Evolutionary conservation across 2,888 invertebrate species (phyloP).

Genomic region (Chalcosyrphus nemorum): DNA sequence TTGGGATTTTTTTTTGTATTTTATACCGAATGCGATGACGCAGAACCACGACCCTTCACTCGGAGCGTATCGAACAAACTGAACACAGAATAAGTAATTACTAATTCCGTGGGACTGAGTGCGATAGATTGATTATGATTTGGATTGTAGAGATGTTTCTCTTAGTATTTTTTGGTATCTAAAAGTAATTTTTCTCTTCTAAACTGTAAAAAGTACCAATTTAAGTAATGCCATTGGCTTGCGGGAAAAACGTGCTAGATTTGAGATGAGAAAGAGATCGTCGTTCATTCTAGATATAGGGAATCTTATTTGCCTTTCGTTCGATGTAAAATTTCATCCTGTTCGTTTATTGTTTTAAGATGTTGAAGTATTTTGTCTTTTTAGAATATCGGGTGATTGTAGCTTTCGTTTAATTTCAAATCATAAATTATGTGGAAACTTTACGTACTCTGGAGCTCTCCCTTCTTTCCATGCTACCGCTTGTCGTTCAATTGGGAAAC

Average conservation of each 20-base stretch:
- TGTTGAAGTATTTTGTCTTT: no score
- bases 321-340: no score
- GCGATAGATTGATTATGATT: slow-evolving; percentile 43
- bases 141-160: background rate
- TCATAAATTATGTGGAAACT: no score
- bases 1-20: slow-evolving; percentile 20
- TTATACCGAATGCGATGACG: slow-evolving; percentile 28
- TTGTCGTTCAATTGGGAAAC: no score
- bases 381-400: no score
- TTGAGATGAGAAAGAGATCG: background rate
- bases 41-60: slow-evolving; percentile 39
- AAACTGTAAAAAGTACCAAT: background rate
- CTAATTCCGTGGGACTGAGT: slow-evolving; percentile 35
- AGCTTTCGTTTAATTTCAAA: no score
- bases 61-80: slow-evolving; percentile 58
- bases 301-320: no score
- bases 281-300: background rate
- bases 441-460: no score
- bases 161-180: background rate
- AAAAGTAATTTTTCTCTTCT: background rate
- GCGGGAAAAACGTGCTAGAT: background rate
- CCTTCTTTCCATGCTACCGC: no score
- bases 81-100: slow-evolving; percentile 35
- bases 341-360: no score
- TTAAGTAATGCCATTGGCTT: slow-evolving; percentile 1